These are phyloP conservation scores for Thecophora atra DNA, from an alignment of 2,888 invertebrate genomes.

Conservation along the genomic window DNA sequence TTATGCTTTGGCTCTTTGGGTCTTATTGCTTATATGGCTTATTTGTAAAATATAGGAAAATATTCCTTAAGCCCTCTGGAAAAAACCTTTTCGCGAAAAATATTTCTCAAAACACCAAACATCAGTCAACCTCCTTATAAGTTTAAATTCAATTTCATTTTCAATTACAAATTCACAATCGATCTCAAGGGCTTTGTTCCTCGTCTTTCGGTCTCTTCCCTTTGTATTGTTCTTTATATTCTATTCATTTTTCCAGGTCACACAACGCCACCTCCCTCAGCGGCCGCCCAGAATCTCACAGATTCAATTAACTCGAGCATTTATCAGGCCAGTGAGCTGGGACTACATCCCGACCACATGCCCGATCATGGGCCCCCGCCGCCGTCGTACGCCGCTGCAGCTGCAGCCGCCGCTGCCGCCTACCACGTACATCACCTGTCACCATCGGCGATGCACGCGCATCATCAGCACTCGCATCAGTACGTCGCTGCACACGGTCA, in stretches of 20 bases:
- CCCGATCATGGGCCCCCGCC: constrained; percentile 59
- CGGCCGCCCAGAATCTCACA: constrained; percentile 43
- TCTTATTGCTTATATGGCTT: no score
- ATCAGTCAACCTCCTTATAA: constrained; percentile 17
- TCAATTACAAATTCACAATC: constrained; percentile 20
- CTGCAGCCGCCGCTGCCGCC: constrained; percentile 57
- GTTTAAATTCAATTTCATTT: constrained; percentile 36
- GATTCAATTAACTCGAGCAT: constrained; percentile 57
- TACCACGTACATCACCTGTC: constrained; percentile 61
- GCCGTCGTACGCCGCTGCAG: constrained; percentile 58
- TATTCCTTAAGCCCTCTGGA: no score
- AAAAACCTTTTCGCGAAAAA: no score
- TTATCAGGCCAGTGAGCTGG: constrained; percentile 59
- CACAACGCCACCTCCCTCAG: constrained; percentile 46
- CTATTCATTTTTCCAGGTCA: constrained; percentile 13
- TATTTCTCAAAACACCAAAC: no score
- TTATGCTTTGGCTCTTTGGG: no score
- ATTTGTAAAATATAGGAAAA: no score
- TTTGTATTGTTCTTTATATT: neutral
- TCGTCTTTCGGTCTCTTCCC: constrained; percentile 7
- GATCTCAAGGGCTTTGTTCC: neutral
- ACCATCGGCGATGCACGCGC: constrained; percentile 49
- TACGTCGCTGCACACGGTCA: constrained; percentile 44
- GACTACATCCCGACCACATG: constrained; percentile 57
- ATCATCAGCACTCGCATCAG: constrained; percentile 59